phyloP scores from a whole-genome alignment of 35 echinoderm and acorn worm genomes.

The Apostichopus californicus region DNA sequence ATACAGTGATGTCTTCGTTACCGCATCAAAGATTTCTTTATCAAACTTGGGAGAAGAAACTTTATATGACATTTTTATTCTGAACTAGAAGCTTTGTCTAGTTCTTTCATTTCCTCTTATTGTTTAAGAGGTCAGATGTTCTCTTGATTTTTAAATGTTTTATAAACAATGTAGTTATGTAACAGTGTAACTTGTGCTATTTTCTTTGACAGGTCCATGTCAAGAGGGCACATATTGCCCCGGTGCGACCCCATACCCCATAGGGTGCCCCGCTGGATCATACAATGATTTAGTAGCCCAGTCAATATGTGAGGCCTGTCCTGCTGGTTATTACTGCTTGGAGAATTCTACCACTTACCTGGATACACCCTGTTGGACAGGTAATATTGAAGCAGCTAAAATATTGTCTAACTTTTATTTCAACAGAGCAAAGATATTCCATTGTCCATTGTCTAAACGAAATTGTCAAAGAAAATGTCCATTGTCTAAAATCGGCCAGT shows the following conservation, averaged over 20 bases:
- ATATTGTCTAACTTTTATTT: too few species aligned
- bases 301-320: constrained; percentile 68
- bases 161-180: too few species aligned
- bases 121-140: neutral
- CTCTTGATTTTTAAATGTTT: too few species aligned
- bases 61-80: too few species aligned
- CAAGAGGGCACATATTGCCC: constrained; percentile 95
- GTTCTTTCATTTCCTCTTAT: too few species aligned
- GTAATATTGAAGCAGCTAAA: constrained; percentile 4
- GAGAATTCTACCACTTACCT: constrained; percentile 92
- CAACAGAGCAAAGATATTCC: too few species aligned
- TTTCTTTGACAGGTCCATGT: constrained; percentile 70
- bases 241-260: constrained; percentile 76
- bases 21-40: too few species aligned
- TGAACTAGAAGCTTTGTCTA: too few species aligned
- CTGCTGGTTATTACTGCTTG: constrained; percentile 82
- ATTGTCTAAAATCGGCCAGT: too few species aligned
- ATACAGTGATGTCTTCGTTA: too few species aligned
- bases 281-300: constrained; percentile 89
- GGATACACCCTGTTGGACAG: constrained; percentile 79
- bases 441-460: neutral
- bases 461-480: neutral
- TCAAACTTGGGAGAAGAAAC: too few species aligned
- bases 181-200: too few species aligned
- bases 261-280: constrained; percentile 82